Evolutionary conservation across 1,140 invertebrate species (phyloP), one percentile per base, ranked within the genome.

Genomic region (Chironomus striatipennis): DNA sequence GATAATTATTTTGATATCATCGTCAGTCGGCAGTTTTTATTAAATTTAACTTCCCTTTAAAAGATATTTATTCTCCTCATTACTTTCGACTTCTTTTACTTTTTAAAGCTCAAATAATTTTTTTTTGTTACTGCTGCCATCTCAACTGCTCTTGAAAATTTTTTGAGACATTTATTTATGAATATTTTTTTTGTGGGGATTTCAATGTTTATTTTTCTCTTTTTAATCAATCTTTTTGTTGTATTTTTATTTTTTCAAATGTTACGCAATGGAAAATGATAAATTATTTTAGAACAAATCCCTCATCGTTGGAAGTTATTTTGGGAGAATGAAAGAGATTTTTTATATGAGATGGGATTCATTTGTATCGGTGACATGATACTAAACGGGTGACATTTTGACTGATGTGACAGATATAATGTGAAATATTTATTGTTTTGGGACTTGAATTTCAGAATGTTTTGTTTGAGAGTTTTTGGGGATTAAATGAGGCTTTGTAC

Each of bases 1-100:
- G 65, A 70, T 70, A 70, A 70, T 70, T 70, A 70, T 70, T 70
- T 70, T 20, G 18, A 70, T 70, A 70, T 70, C 65, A 70, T 70
- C 47, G 47, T 57, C 65, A 70, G 20, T 20, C 65, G 17, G 65
- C 20, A 34, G 24, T 34, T 70, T 18, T 70, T 70, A 70, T 70
- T 70, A 70, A 70, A 70, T 70, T 70, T 70, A 70, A 70, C 65
- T 70, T 70, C 65, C 18, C 65, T 17, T 10, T 20, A 70, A 70
- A 70, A 18, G 17, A 18, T 15, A n/a, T n/a, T 57, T n/a, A n/a
- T 12, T 57, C 47, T 57, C 47, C 47, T 57, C 47, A n/a, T 57
- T 57, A 57, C 43, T 4, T 12, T 57, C n/a, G 47, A 57, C 12
- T 57, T 57, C 1, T 57, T 12, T 57, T n/a, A n/a, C n/a, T n/a